Conservation (phyloP, 2,797 vertebrate species). For the Glyptemys insculpta region DNA sequence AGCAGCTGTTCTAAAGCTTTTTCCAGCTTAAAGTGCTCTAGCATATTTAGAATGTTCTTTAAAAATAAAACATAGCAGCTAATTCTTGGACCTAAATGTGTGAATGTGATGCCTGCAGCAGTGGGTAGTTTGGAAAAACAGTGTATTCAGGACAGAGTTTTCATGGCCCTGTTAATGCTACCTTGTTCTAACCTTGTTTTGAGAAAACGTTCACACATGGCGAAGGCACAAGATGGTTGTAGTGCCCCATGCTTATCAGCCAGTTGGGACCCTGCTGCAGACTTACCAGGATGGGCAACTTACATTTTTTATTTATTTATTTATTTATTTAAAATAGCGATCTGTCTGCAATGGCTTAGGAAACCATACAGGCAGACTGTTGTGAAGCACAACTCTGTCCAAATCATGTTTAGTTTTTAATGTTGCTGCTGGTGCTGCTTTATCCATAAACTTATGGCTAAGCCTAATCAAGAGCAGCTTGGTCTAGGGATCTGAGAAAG, state of each 20-base stretch:
- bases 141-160: background rate
- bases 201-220: background rate
- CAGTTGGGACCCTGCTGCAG: background rate
- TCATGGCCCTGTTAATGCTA: background rate
- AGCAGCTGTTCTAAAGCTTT: background rate
- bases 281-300: background rate
- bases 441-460: background rate
- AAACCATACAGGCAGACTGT: background rate
- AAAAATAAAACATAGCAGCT: accelerated
- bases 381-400: background rate
- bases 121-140: background rate
- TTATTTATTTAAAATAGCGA: no score
- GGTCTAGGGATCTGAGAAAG: background rate
- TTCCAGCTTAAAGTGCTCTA: background rate
- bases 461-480: background rate
- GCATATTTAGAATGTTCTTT: accelerated
- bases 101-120: background rate
- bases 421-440: background rate
- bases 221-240: background rate
- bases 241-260: background rate
- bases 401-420: background rate
- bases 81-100: background rate
- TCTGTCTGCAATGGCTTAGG: accelerated
- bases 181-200: accelerated
- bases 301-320: background rate